Conservation (phyloP, 2,113 vertebrate species). For the Myxocyprinus asiaticus region DNA sequence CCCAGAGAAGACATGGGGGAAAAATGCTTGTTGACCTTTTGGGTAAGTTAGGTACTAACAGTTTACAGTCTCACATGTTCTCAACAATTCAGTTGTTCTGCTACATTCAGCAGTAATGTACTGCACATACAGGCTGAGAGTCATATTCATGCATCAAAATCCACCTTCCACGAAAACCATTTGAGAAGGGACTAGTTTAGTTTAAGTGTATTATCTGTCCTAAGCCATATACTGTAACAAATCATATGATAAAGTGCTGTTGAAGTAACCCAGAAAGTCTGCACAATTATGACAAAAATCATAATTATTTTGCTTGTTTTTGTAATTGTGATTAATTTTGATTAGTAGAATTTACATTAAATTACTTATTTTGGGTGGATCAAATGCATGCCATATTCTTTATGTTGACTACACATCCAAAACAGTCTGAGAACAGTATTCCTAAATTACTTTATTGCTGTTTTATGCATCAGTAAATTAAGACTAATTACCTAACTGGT, state of each 20-base stretch:
- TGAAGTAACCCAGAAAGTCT: neutral
- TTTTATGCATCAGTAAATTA: too few relatives aligned
- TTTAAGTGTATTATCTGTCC: neutral
- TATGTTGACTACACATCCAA: too few relatives aligned
- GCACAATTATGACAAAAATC: neutral
- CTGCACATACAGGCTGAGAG: too few relatives aligned
- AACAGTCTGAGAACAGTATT: too few relatives aligned
- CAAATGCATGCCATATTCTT: too few relatives aligned
- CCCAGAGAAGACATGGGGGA: neutral
- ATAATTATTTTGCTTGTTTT: too few relatives aligned
- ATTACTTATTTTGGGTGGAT: too few relatives aligned
- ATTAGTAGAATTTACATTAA: too few relatives aligned
- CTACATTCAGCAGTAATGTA: neutral
- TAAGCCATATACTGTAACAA: neutral
- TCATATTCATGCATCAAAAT: neutral
- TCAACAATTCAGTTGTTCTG: neutral
- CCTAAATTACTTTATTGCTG: too few relatives aligned
- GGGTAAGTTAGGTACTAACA: neutral
- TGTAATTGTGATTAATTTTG: too few relatives aligned
- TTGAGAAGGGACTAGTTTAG: neutral
- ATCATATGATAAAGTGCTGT: constrained; percentile 14
- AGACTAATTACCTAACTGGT: too few relatives aligned
- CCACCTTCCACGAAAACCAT: neutral
- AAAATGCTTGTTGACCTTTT: constrained; percentile 6
- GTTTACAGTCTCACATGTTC: too few relatives aligned